Percentiles rank a stretch among this genome's conserved stretches.
Evolutionary conservation across 2,113 vertebrate genomes (phyloP).

Genomic region (Phylloscopus whistleri): DNA sequence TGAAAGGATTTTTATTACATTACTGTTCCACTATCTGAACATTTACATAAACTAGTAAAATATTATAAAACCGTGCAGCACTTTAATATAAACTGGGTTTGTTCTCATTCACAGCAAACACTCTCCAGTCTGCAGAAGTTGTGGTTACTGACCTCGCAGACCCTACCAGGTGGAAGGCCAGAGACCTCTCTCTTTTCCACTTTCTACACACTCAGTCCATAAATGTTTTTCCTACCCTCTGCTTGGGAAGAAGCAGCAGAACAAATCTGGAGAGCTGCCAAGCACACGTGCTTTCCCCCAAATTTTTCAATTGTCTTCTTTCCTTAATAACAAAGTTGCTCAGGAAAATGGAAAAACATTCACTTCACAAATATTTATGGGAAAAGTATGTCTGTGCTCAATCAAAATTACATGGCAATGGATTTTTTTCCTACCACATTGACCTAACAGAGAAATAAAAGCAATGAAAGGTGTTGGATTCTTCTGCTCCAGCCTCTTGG

Average conservation of each 20-base stretch:
- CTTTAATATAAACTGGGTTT: constrained; percentile 4
- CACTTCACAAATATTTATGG: neutral
- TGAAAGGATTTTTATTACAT: constrained; percentile 52
- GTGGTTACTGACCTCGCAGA: neutral
- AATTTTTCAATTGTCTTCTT: neutral
- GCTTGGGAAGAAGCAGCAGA: neutral
- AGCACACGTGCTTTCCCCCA: neutral
- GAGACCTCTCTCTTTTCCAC: neutral
- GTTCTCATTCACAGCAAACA: neutral
- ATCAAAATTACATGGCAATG: neutral
- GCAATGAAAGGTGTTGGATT: neutral
- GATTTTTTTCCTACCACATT: neutral
- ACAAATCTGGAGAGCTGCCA: neutral
- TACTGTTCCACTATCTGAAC: constrained; percentile 25
- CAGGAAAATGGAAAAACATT: neutral
- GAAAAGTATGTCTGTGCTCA: neutral
- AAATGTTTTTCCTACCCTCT: neutral
- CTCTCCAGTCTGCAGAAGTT: neutral
- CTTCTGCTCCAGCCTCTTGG: neutral
- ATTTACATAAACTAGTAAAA: constrained; percentile 48
- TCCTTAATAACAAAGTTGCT: neutral
- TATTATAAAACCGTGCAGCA: neutral
- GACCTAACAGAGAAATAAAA: neutral
- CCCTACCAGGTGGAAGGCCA: neutral
- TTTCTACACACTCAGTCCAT: neutral